These are phyloP conservation scores for Blastobasis adustella DNA, from an alignment of 2,888 invertebrate species.

Conservation along the genomic window DNA sequence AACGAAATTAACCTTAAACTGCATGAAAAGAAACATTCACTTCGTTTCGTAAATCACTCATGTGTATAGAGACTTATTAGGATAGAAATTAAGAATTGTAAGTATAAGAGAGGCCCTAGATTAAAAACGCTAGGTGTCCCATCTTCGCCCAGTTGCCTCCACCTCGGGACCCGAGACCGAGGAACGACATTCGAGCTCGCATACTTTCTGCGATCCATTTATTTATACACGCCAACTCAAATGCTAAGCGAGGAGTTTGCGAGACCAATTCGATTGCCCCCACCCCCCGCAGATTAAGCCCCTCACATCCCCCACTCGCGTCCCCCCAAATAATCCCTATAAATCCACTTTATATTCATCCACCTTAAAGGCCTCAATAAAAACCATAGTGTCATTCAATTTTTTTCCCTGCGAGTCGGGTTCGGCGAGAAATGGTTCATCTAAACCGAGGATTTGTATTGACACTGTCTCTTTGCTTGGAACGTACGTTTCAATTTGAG, in stretches of 20 bases:
- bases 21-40: too few relatives aligned
- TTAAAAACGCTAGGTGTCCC: too few relatives aligned
- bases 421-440: not conserved
- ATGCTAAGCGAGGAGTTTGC: conserved; percentile 23
- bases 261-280: conserved; percentile 62
- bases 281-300: conserved; percentile 61
- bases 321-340: conserved; percentile 59
- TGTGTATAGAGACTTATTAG: too few relatives aligned
- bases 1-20: too few relatives aligned
- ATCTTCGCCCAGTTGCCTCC: too few relatives aligned
- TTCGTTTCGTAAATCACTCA: too few relatives aligned
- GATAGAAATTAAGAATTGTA: too few relatives aligned
- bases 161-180: too few relatives aligned
- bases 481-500: not conserved
- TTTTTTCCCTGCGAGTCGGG: not conserved
- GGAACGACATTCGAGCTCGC: too few relatives aligned
- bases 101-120: too few relatives aligned
- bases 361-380: conserved; percentile 71
- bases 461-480: not conserved
- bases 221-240: conserved; percentile 69
- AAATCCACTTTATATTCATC: conserved; percentile 73
- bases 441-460: not conserved
- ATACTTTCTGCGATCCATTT: conserved; percentile 30
- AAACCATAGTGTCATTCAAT: conserved; percentile 45
- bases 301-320: conserved; percentile 26